Conservation (phyloP, 1,140 invertebrate species). For the Piezodorus guildinii region DNA sequence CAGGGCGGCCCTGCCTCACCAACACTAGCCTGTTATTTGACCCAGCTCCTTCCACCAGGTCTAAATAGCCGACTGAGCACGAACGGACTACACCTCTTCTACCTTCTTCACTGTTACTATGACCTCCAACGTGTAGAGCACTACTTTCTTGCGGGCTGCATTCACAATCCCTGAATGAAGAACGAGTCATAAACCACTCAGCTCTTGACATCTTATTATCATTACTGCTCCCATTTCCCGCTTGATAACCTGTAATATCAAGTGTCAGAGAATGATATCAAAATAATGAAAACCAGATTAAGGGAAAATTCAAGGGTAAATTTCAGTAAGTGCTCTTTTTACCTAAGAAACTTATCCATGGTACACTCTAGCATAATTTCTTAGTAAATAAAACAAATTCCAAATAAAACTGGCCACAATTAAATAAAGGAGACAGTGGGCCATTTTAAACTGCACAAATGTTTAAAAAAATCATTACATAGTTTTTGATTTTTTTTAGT, state of each 20-base stretch:
- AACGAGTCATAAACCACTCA: constrained; percentile 28
- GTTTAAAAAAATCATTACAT: too few species aligned
- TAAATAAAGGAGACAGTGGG: too few species aligned
- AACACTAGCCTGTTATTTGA: constrained; percentile 23
- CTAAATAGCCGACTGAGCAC: constrained; percentile 73
- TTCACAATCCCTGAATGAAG: constrained; percentile 27
- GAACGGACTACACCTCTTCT: constrained; percentile 39
- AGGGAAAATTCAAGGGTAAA: too few species aligned
- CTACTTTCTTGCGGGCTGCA: constrained; percentile 21
- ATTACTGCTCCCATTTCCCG: constrained; percentile 3
- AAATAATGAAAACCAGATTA: too few species aligned
- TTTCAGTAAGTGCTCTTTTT: too few species aligned
- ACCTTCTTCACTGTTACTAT: background rate
- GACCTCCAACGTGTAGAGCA: constrained; percentile 1
- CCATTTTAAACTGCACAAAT: too few species aligned
- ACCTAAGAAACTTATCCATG: too few species aligned
- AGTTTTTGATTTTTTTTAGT: too few species aligned
- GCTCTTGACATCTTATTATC: constrained; percentile 18
- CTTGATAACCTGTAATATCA: constrained; percentile 12
- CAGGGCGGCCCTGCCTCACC: constrained; percentile 34
- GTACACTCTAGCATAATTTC: too few species aligned
- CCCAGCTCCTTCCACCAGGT: constrained; percentile 55
- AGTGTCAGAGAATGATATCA: background rate
- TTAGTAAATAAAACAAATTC: too few species aligned
- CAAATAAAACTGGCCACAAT: too few species aligned